Conservation (phyloP, 2,113 vertebrate genomes). For the Ailuropoda melanoleuca region DNA sequence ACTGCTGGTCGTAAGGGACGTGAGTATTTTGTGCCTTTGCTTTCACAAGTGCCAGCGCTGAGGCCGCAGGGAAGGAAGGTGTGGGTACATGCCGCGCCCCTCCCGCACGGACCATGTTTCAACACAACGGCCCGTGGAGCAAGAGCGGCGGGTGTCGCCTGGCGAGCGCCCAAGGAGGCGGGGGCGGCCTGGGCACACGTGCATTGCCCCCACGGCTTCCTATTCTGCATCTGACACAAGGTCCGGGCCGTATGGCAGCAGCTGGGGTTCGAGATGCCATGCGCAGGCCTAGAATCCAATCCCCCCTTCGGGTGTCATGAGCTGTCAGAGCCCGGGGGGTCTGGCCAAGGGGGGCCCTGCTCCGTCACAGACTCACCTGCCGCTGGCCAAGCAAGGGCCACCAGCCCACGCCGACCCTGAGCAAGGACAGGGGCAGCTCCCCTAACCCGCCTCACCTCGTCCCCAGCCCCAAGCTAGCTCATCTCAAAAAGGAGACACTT, state of each 20-base stretch:
- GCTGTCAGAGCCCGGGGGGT: not conserved
- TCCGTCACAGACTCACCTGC: not conserved
- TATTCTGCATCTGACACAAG: not conserved
- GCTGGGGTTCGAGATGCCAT: not conserved
- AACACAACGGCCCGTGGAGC: not conserved
- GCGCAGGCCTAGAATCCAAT: not conserved
- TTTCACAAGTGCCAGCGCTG: not conserved
- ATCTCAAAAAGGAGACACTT: not conserved
- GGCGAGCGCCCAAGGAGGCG: not conserved
- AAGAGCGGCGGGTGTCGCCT: not conserved
- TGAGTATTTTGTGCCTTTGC: not conserved
- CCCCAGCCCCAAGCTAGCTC: not conserved
- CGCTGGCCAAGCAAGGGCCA: not conserved
- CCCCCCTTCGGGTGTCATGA: not conserved
- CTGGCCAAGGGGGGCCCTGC: not conserved
- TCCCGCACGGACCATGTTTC: not conserved
- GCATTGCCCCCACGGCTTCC: not conserved
- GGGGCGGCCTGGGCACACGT: not conserved
- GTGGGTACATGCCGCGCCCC: rapidly evolving
- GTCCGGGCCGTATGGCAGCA: not conserved
- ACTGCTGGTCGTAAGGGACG: not conserved
- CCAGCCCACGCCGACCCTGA: rapidly evolving
- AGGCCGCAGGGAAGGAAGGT: not conserved
- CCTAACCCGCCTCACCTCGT: rapidly evolving
- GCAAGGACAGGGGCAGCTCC: not conserved